Evolutionary conservation across 2,888 invertebrate species (phyloP).

Genomic region (Caenorhabditis virilis): DNA sequence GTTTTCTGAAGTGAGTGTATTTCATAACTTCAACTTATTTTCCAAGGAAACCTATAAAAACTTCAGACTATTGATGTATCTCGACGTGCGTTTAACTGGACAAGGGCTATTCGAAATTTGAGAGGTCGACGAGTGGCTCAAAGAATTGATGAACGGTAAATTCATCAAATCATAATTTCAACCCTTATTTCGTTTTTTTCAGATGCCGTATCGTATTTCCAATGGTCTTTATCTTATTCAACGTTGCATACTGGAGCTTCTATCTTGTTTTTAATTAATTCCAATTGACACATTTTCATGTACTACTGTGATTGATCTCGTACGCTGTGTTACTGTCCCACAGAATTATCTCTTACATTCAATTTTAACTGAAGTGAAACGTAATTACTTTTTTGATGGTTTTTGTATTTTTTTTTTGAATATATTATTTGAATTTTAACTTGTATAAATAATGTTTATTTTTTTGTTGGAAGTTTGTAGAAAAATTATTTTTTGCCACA

Average conservation of each 20-base stretch:
- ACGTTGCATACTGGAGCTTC: constrained; percentile 63
- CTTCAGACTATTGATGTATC: constrained; percentile 55
- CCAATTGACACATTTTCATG: too few species aligned
- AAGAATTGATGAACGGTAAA: constrained; percentile 59
- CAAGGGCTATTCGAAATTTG: constrained; percentile 56
- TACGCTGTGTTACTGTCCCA: constrained; percentile 18
- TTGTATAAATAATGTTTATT: too few species aligned
- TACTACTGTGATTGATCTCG: constrained; percentile 39
- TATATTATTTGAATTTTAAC: too few species aligned
- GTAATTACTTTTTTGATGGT: too few species aligned
- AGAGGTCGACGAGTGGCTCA: constrained; percentile 63
- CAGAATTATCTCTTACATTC: background rate
- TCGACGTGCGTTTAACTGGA: constrained; percentile 60
- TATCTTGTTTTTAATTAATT: constrained; percentile 52
- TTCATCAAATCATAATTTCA: background rate
- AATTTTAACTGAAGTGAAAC: too few species aligned
- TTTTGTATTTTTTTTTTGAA: too few species aligned
- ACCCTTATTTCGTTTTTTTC: background rate
- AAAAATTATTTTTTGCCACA: too few species aligned
- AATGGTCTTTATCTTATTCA: constrained; percentile 62
- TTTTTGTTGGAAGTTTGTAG: too few species aligned
- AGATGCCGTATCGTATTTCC: constrained; percentile 63
- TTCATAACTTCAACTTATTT: background rate
- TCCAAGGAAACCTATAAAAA: background rate
- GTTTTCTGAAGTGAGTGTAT: background rate